Base-by-base conservation (phyloP, 64 coral and sea anemone species). In the Stichodactyla mertensii region DNA sequence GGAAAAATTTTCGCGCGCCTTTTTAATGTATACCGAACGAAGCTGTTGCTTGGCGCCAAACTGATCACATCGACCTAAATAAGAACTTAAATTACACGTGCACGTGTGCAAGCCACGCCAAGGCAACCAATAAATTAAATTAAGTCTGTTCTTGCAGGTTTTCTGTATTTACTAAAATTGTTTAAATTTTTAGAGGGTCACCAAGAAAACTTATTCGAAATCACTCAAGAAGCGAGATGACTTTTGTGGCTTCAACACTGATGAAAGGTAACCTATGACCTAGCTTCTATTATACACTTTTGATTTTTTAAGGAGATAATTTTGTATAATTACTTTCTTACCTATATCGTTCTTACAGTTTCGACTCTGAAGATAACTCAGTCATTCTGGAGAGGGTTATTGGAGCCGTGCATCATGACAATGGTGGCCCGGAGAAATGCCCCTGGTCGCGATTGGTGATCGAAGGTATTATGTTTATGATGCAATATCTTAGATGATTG, bases 321-420 rank as follows among this genome's bases (percentile, higher is more conserved):
- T 62, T 58, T 62, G 60, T 0, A 0, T 9, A 62, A 62, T 62
- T 62, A 62, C 60, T 62, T 62, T 62, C 18, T 62, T 0, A 62
- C 60, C 15, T 62, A 62, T 62, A 62, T 62, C 15, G 15, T 58
- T 4, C 4, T 62, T 62, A 62, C 2, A 62, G 60, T 62, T 62
- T 62, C 60, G 60, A 62, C 14, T 62, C 60, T 62, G 60, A 62
- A 13, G 60, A 62, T 62, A 62, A 62, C 60, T 62, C 60, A 62
- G 60, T 62, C 60, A 62, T 62, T 62, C 60, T 62, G 60, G 60
- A 62, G 60, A 62, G 60, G 60, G 60, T 62, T 62, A 62, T 62
- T 62, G 60, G 60, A 62, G 60, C 60, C 0, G 60, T 62, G 57
- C 57, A 58, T 4, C 57, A 58, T 58, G 57, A 58, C 57, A 58